Percentiles rank a stretch among this genome's conserved stretches.
Conservation (phyloP, 2,888 invertebrate genomes). For the Clitarchus hookeri region DNA sequence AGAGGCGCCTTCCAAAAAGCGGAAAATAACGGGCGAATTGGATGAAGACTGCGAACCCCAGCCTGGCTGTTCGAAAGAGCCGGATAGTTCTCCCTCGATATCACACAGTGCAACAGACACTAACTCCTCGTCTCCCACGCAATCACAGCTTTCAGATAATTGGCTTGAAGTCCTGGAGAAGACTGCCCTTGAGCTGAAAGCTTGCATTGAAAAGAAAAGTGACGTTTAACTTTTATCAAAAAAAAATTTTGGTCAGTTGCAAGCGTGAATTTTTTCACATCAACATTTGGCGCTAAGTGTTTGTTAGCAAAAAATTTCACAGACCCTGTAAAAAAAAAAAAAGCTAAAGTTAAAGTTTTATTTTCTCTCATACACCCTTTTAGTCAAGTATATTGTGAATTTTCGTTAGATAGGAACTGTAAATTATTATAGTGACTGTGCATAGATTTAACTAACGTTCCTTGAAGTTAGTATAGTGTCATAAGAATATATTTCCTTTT, state of each 20-base stretch:
- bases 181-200: constrained; percentile 51
- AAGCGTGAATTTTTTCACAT: background rate
- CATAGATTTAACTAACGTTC: background rate
- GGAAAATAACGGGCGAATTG: constrained; percentile 50
- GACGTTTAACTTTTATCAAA: background rate
- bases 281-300: background rate
- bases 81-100: constrained; percentile 27
- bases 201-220: constrained; percentile 37
- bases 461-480: background rate
- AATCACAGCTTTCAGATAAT: constrained; percentile 48
- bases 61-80: constrained; percentile 33
- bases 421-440: background rate
- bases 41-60: constrained; percentile 43
- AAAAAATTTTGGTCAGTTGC: too few species aligned
- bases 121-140: constrained; percentile 37
- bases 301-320: background rate
- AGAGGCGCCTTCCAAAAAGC: constrained; percentile 49
- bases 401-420: background rate
- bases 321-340: background rate
- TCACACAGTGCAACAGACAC: background rate
- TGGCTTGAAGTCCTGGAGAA: constrained; percentile 55
- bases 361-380: background rate
- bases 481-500: background rate
- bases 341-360: background rate
- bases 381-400: background rate